These are phyloP conservation scores for Gila robusta DNA, from an alignment of 2,797 vertebrate genomes.

Conservation along the genomic window DNA sequence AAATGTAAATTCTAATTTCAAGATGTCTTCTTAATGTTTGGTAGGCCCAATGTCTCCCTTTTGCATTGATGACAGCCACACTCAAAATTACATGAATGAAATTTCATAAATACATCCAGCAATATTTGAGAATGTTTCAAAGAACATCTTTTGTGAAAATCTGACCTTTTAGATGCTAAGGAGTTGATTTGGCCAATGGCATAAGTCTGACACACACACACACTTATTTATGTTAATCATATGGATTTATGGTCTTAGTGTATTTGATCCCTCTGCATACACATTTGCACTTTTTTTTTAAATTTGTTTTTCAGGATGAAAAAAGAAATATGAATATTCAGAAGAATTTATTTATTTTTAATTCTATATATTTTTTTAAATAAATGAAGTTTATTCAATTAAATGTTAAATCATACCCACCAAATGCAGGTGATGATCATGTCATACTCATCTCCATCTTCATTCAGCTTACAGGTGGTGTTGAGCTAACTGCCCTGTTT, in stretches of 20 bases:
- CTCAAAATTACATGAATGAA: not conserved
- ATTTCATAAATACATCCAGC: not conserved
- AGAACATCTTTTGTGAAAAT: not conserved
- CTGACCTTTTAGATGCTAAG: not conserved
- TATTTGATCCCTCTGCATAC: not conserved
- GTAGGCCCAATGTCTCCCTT: not conserved
- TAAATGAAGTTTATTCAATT: not conserved
- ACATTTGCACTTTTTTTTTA: not conserved
- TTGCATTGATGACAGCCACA: not conserved
- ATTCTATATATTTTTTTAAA: not conserved
- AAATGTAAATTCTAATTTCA: not conserved
- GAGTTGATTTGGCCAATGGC: not conserved
- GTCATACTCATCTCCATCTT: not conserved
- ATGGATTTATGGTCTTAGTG: not conserved
- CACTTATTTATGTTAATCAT: too few species aligned
- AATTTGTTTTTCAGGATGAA: not conserved
- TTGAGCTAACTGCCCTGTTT: not conserved
- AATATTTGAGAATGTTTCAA: not conserved
- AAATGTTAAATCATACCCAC: not conserved
- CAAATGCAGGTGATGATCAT: not conserved
- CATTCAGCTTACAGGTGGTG: not conserved
- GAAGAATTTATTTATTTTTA: not conserved
- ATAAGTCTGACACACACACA: not conserved
- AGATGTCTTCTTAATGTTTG: not conserved
- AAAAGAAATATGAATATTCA: not conserved